Evolutionary conservation across 2,113 vertebrate genomes (phyloP), one percentile per base, ranked within the genome.

Genomic region (Echinops telfairi): DNA sequence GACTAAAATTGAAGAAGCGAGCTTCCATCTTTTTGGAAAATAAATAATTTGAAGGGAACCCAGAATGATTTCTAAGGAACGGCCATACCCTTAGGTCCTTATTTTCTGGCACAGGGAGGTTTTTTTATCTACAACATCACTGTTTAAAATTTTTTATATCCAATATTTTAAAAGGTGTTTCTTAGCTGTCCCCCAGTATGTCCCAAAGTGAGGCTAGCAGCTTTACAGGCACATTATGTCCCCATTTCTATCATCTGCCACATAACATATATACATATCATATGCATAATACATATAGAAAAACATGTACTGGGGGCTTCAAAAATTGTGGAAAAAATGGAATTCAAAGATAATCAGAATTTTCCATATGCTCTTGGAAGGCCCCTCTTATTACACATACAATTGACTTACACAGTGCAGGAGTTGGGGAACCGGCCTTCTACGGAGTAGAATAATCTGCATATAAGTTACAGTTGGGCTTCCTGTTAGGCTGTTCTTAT

Each of bases 21-120:
- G 38, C 36, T 92, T 91, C 43, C 29, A 64, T 87, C 43, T 93
- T 47, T 73, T 29, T 57, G 17, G n/a, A 84, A 90, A 89, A 91
- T 38, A 36, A 95, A 86, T 68, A 77, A 80, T n/a, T 64, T 20
- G 16, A 70, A 81, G 79, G 77, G 47, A 71, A 75, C 58, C 31
- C 16, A 6, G 79, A 82, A 80, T 77, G 17, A 68, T 78, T 90
- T 88, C 89, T 80, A 60, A 89, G 85, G 78, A 58, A 57, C 17
- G 4, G 15, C 66, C 33, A 0, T 19, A 36, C 36, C 29, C n/a
- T 5, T 7, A 20, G 19, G 70, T 53, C 29, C 36, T 76, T 16
- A n/a, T 33, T 31, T 75, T 22, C 31, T 23, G 8, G 31, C 16
- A 79, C 76, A 86, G 9, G 6, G 31, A 23, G 43, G 22, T 81